Conservation (phyloP, 2,888 invertebrate species). For the Epirrita christyi region DNA sequence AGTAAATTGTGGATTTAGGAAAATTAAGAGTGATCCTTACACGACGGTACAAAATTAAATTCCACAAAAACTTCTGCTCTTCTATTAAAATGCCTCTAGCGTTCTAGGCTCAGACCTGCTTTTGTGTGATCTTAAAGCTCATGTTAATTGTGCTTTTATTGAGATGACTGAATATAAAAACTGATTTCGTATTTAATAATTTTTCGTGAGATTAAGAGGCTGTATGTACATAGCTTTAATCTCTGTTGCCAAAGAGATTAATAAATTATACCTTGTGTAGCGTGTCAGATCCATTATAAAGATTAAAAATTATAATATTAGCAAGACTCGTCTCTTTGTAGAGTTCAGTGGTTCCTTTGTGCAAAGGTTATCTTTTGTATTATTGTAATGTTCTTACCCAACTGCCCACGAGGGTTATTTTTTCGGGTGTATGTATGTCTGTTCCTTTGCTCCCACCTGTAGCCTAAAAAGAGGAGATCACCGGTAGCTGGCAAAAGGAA, state of each 20-base stretch:
- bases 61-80: too few species aligned
- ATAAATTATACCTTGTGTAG: slow-evolving; percentile 5
- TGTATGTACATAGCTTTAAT: background rate
- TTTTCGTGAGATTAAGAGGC: slow-evolving; percentile 2
- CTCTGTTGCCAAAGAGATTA: background rate
- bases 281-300: slow-evolving; percentile 16
- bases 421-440: too few species aligned
- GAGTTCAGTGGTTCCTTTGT: slow-evolving; percentile 14
- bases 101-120: too few species aligned
- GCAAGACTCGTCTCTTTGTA: background rate
- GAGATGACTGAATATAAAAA: background rate
- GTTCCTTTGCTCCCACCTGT: too few species aligned
- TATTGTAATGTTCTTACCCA: too few species aligned
- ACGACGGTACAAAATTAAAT: too few species aligned
- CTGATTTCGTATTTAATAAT: background rate
- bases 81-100: too few species aligned
- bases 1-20: too few species aligned
- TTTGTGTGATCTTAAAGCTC: background rate
- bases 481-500: too few species aligned
- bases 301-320: slow-evolving; percentile 21
- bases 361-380: slow-evolving; percentile 5
- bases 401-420: too few species aligned
- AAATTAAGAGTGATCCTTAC: too few species aligned
- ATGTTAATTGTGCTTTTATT: background rate
- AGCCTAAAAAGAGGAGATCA: too few species aligned